Evolutionary conservation across 2,797 vertebrate species (phyloP).

Genomic region (Hydrocynus forskahlii): DNA sequence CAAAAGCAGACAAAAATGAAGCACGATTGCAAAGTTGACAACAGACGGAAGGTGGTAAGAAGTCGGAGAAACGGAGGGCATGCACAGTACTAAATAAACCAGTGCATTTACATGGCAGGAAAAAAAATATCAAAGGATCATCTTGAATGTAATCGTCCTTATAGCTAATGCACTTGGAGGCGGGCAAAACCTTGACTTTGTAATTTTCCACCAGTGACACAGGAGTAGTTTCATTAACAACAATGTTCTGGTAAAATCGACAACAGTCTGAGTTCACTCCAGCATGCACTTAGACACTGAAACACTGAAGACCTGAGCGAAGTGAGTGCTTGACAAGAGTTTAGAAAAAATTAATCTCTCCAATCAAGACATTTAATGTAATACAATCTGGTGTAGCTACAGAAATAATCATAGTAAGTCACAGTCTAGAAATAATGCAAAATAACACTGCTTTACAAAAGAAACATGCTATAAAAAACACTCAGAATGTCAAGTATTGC

Average conservation of each 20-base stretch:
- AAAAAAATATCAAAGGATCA: conserved; percentile 1
- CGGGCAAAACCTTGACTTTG: conserved; percentile 29
- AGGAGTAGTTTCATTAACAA: conserved; percentile 56
- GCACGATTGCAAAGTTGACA: conserved; percentile 56
- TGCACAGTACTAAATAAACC: conserved; percentile 61
- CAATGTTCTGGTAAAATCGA: conserved; percentile 2
- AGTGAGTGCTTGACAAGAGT: background rate
- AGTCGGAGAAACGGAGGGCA: conserved; percentile 50
- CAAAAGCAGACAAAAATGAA: conserved; percentile 38
- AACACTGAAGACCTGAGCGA: conserved; percentile 27
- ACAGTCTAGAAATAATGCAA: background rate
- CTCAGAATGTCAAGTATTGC: conserved; percentile 37
- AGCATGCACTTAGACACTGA: conserved; percentile 40
- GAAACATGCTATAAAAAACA: conserved; percentile 50
- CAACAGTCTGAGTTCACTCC: conserved; percentile 15
- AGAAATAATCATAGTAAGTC: background rate
- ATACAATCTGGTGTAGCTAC: background rate
- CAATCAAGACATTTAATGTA: conserved; percentile 20
- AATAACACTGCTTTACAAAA: conserved; percentile 28
- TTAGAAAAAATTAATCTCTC: background rate
- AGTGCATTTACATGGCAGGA: conserved; percentile 71
- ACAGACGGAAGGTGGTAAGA: conserved; percentile 21
- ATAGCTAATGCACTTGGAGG: too few relatives aligned
- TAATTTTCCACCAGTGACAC: conserved; percentile 16
- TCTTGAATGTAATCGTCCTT: too few relatives aligned